Evolutionary conservation across 2,797 vertebrate species (phyloP), one percentile per base, ranked within the genome.

Genomic region (Vireo griseus): DNA sequence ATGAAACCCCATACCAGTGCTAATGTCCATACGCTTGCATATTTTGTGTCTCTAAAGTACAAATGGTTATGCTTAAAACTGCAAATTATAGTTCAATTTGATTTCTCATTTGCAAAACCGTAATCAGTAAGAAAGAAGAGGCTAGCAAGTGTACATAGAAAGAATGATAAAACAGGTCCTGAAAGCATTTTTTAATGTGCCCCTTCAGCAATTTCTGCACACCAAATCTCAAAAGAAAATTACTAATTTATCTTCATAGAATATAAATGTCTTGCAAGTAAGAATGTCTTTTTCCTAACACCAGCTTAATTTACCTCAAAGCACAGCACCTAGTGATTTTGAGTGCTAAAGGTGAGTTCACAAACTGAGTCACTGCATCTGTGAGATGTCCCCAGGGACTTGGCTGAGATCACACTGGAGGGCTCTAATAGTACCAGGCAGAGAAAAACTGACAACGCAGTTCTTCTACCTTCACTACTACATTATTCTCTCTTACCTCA

Each of bases 401-500:
- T 52, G n/a, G 42, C 54, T 50, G 75, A 35, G 26, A 68, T 67
- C 11, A 35, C 37, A 14, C 29, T 45, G 50, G 15, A 74, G 78
- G 16, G 35, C 26, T 67, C 20, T 19, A 80, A 69, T 14, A 76
- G 47, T 33, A 28, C 6, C 42, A 69, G 25, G 40, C 72, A 35
- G 19, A 31, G 45, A 16, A 40, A 40, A 57, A 19, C 7, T 2
- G 10, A 10, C 19, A 57, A 9, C 0, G 1, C 7, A 40, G n/a
- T 31, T 65, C 26, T 71, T 65, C 65, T 22, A 5, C 51, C 16
- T 65, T 62, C 39, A 42, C 39, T 61, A 6, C 14, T 28, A 69
- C 4, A 24, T 45, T 76, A 50, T 44, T 55, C 9, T 65, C 40
- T 78, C 54, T 65, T 19, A 81, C n/a, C 19, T 42, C 33, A 33